A percentile compares a stretch with the other conserved stretches of the same genome.
These are phyloP conservation scores for Papilio helenus DNA, from an alignment of 1,140 invertebrate species.

Conservation along the genomic window DNA sequence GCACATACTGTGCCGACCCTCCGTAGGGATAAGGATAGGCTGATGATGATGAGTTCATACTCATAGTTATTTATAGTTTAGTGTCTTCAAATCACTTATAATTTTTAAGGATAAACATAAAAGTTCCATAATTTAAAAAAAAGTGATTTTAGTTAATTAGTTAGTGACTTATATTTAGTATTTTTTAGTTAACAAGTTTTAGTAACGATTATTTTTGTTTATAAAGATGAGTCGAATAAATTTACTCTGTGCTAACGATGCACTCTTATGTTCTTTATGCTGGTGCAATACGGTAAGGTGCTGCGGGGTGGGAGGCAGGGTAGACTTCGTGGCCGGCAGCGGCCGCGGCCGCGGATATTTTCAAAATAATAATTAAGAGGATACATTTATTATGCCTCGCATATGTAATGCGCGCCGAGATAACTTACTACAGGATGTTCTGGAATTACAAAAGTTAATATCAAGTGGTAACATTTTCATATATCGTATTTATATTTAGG, in stretches of 20 bases:
- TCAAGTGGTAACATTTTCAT: background rate
- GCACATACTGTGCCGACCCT: too few species aligned
- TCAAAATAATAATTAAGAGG: slow-evolving; percentile 81
- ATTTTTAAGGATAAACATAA: too few species aligned
- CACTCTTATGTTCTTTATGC: background rate
- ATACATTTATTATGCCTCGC: slow-evolving; percentile 78
- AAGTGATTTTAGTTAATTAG: too few species aligned
- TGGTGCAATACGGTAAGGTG: slow-evolving; percentile 28
- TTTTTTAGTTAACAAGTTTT: too few species aligned
- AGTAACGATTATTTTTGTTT: background rate
- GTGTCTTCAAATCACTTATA: too few species aligned
- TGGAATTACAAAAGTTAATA: background rate
- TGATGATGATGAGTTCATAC: too few species aligned
- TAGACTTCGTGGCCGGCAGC: slow-evolving; percentile 49
- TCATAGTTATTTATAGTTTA: too few species aligned
- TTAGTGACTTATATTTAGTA: too few species aligned
- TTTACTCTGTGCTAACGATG: background rate
- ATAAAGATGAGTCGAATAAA: background rate
- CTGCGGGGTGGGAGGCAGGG: background rate
- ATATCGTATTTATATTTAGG: background rate
- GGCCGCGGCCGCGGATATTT: slow-evolving; percentile 76
- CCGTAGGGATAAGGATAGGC: too few species aligned
- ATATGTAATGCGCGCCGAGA: slow-evolving; percentile 68
- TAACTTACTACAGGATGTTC: slow-evolving; percentile 57
- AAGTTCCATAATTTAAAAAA: too few species aligned